Evolutionary conservation across 2,797 vertebrate genomes (phyloP), one percentile per base, ranked within the genome.

Genomic region (Crax fasciolata): DNA sequence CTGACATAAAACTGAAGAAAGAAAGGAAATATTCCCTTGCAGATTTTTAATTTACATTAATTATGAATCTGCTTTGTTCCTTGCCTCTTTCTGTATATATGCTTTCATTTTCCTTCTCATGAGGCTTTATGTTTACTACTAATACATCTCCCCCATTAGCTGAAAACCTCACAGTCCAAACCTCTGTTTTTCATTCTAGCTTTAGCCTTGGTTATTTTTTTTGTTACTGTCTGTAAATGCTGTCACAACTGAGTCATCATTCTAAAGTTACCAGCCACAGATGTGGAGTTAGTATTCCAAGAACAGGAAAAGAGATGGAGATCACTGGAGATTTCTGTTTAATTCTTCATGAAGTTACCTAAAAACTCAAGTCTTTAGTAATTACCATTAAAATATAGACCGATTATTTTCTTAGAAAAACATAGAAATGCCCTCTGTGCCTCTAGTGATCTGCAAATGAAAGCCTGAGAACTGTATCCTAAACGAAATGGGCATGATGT

Each of bases 301-400:
- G 61, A 55, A 65, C 39, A 73, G 54, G 21, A 77, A 80, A 80
- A 93, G 61, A 84, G 32, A 78, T 35, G 35, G 35, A 91, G 80
- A 10, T 32, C 25, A 52, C 35, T 17, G 28, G 52, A 82, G 78
- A 76, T 63, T 93, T 94, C 49, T 65, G 65, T 93, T 93, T 90
- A 89, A 90, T 94, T 91, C 77, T 27, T 89, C 82, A 95, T 91
- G 78, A 94, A 95, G 90, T 59, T 49, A 61, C 58, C 61, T 75
- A 51, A 91, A 96, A 96, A 84, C 46, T 94, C 30, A 93, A 75
- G 30, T 86, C 81, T 59, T 73, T 35, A 35, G 35, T 35, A 35
- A 35, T 35, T 35, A 35, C 35, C 35, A 35, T 35, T 35, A 35
- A 35, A 35, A 28, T 70, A 41, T 38, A 94, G 85, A 90, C n/a